Base-by-base conservation (phyloP, 1,140 invertebrate genomes). In the Habropoda laboriosa region DNA sequence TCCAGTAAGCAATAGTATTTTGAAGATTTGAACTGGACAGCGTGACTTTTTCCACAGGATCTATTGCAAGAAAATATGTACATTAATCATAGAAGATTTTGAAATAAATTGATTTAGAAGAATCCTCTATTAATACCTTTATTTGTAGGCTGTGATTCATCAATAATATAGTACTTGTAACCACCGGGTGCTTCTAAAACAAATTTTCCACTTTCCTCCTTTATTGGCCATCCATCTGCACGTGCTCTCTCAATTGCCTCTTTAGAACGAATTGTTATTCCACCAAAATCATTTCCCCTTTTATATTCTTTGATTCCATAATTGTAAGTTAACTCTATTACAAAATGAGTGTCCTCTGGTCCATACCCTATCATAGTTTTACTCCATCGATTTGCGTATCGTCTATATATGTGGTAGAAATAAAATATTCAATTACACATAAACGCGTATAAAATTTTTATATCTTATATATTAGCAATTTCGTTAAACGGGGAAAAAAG, bases 331-430 rank as follows among this genome's bases (percentile, higher is more conserved):
- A 99, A 93, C 92, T 99, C 99, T 45, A 99, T 94, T 6, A 99
- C 98, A 95, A 99, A 99, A 93, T 99, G 97, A 66, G 95, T 94
- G 88, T 98, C 97, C 93, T 99, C 99, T 12, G 97, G 95, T 1
- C 99, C 99, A 94, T 99, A 99, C 16, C 99, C 99, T 61, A 99
- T 95, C 99, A 99, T 99, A 0, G 99, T 99, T 94, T 99, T 99
- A 89, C 98, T 99, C 99, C 99, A 99, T 84, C 97, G 96, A 85
- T 98, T 98, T 90, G 97, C 97, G 93, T 99, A 99, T 24, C 98
- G 98, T 53, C 98, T 98, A 89, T 64, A 80, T 71, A 78, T 47
- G 60, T 35, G 10, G 53, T 8, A 80, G 42, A 24, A 24, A 13
- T 32, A 21, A 40, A 21, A 32, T 27, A 4, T 35, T 8, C 32